Conservation (phyloP, 2,888 invertebrate genomes). For the Tanytarsus gracilentus region DNA sequence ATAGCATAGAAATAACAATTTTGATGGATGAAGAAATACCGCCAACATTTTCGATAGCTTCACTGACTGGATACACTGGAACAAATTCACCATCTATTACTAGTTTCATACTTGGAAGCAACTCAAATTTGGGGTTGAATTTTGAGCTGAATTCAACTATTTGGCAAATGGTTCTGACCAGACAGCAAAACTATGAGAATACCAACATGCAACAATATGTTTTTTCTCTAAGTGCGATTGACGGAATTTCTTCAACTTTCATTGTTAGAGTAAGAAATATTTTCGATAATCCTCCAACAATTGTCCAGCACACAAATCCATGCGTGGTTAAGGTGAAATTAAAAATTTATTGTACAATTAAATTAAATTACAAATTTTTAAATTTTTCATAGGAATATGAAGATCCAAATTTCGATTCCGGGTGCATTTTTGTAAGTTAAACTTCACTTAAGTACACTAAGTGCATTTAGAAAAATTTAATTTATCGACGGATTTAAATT, state of each 20-base stretch:
- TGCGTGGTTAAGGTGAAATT: slow-evolving; percentile 39
- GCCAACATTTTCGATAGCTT: slow-evolving; percentile 32
- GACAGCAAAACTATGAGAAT: slow-evolving; percentile 48
- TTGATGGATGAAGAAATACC: slow-evolving; percentile 33
- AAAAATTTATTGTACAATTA: slow-evolving; percentile 3
- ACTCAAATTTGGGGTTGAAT: background rate
- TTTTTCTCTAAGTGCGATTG: slow-evolving; percentile 40
- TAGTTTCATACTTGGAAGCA: background rate
- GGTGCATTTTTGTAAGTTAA: slow-evolving; percentile 40
- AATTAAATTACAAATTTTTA: slow-evolving; percentile 30
- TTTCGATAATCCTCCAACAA: slow-evolving; percentile 48
- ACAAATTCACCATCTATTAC: background rate
- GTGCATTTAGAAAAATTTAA: slow-evolving; percentile 34
- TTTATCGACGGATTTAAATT: no score
- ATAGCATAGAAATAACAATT: no score
- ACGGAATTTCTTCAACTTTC: slow-evolving; percentile 34
- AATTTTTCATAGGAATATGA: slow-evolving; percentile 39
- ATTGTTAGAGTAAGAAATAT: slow-evolving; percentile 39
- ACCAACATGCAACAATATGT: slow-evolving; percentile 43
- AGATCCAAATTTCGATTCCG: slow-evolving; percentile 30
- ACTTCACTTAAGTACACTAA: slow-evolving; percentile 21
- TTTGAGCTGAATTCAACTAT: background rate
- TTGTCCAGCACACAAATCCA: slow-evolving; percentile 43
- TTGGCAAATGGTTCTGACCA: slow-evolving; percentile 9
- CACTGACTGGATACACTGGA: slow-evolving; percentile 32